Base-by-base conservation (phyloP, 1,140 invertebrate genomes). In the Cotesia chilonis region DNA sequence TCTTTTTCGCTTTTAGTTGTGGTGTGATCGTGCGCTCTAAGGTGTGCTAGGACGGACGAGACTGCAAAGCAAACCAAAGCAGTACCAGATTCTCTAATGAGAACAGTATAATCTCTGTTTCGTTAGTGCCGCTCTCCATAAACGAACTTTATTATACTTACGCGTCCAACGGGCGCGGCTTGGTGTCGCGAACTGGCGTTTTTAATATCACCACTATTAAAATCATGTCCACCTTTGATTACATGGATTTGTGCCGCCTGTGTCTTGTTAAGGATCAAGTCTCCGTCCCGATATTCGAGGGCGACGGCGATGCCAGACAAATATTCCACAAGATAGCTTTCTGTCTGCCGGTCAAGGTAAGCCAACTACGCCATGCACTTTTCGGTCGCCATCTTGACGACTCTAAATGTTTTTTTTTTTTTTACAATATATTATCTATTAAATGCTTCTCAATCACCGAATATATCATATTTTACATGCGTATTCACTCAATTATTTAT, bases 331-430 rank as follows among this genome's bases (percentile, higher is more conserved):
- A 90, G 84, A 90, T 90, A 74, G 84, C 86, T 77, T 85, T 89
- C 68, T 90, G 89, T 80, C 86, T 90, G 78, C 89, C 89, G 84
- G 89, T 90, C 80, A 90, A 89, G 89, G 89, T 90, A 88, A 89
- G 88, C 82, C 73, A 77, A 80, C 76, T 78, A 80, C 86, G 87
- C 86, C 87, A 88, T 85, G 68, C 54, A 65, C 70, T 57, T 64
- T 47, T 73, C 52, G 65, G 28, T 76, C 76, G 81, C 80, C 80
- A 81, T 80, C 20, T 79, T 70, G 59, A 63, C 52, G 57, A 68
- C 37, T 71, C 60, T 68, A 37, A 55, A 69, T 69, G 17, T 71
- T 12, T 65, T 47, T 37, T 5, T 14, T 12, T 12, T 4, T 10
- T 10, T 41, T 60, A n/a, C 35, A 28, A 41, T 54, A 41, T 54